Conservation (phyloP, 2,797 vertebrate species). For the Botia almorhae region DNA sequence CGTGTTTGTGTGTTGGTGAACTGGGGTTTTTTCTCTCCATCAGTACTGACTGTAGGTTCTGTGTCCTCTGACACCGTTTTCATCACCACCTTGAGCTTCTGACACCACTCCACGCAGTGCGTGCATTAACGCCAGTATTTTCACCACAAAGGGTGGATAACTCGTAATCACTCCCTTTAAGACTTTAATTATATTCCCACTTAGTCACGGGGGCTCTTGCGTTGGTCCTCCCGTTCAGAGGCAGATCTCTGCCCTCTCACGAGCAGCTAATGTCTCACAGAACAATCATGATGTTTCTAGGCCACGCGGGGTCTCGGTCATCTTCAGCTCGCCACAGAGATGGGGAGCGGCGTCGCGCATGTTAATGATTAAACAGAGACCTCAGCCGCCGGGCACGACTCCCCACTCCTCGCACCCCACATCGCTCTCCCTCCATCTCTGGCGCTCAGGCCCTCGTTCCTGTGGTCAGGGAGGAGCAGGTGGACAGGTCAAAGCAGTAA, state of each 20-base stretch:
- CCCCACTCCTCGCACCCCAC: conserved; percentile 36
- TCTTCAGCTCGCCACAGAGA: conserved; percentile 27
- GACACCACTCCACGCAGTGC: neutral
- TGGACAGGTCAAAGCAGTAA: conserved; percentile 87
- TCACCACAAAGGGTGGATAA: conserved; percentile 39
- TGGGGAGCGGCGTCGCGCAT: conserved; percentile 38
- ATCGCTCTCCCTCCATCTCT: conserved; percentile 34
- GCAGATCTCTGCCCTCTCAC: conserved; percentile 23
- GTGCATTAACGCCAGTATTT: neutral
- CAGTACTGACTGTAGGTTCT: no score
- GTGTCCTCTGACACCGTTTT: no score
- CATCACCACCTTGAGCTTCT: neutral
- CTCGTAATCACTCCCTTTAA: conserved; percentile 42
- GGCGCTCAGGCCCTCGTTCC: conserved; percentile 1
- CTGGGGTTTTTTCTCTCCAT: no score
- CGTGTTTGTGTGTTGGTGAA: no score
- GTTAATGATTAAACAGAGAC: conserved; percentile 45
- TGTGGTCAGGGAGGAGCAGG: conserved; percentile 74
- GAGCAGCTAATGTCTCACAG: conserved; percentile 31
- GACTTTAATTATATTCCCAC: conserved; percentile 44
- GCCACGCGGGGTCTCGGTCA: conserved; percentile 38
- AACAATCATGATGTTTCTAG: conserved; percentile 46
- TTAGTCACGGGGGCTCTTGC: conserved; percentile 33
- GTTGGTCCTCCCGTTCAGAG: conserved; percentile 33
- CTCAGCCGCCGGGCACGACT: conserved; percentile 12